phyloP scores from a whole-genome alignment of 2,113 vertebrate genomes.

The Atrichornis clamosus region DNA sequence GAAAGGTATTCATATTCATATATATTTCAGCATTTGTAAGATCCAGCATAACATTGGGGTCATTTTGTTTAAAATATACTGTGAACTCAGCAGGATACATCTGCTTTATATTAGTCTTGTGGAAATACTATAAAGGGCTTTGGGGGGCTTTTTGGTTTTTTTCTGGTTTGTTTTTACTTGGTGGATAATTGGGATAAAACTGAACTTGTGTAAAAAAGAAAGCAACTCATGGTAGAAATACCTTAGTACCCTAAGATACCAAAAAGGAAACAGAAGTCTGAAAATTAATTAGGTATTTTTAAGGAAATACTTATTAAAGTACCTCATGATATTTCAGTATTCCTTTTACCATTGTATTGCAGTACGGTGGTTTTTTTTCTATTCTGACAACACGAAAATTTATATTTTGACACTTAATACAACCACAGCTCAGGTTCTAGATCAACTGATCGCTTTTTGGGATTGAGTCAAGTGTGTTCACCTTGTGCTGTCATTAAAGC shows the following conservation, averaged over 20 bases:
- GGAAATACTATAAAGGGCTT: slow-evolving; percentile 46
- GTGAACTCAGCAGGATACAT: slow-evolving; percentile 54
- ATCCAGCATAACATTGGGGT: slow-evolving; percentile 14
- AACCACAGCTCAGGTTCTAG: neutral
- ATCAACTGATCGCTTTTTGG: neutral
- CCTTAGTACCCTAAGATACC: neutral
- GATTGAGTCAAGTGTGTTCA: neutral
- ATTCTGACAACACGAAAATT: neutral
- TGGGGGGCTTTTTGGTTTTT: neutral
- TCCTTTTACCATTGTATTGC: neutral
- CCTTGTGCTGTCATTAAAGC: slow-evolving; percentile 41
- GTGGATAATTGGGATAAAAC: slow-evolving; percentile 48
- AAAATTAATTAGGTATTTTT: slow-evolving; percentile 33
- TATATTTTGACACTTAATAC: neutral
- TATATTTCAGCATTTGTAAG: slow-evolving; percentile 36
- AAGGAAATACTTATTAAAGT: slow-evolving; percentile 28
- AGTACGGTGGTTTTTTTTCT: neutral
- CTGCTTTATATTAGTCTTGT: slow-evolving; percentile 38
- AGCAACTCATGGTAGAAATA: neutral
- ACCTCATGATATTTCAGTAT: neutral
- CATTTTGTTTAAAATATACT: slow-evolving; percentile 56
- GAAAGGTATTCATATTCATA: slow-evolving; percentile 43
- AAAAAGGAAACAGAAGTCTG: neutral
- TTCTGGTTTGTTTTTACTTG: neutral
- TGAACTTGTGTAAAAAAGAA: neutral